These are phyloP conservation scores for Epicauta chinensis DNA, from an alignment of 1,140 invertebrate genomes.

Conservation along the genomic window DNA sequence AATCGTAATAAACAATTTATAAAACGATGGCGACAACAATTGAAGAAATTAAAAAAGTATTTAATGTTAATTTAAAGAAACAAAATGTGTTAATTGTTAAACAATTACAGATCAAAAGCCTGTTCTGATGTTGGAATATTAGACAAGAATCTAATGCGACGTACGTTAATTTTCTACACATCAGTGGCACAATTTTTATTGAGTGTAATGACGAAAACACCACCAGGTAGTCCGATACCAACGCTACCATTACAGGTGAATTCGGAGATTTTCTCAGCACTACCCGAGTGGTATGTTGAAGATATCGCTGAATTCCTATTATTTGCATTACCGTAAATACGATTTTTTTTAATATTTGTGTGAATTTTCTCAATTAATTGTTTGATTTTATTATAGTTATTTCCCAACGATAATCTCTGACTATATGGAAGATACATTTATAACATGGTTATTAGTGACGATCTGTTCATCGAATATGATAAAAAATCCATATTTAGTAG, in stretches of 20 bases:
- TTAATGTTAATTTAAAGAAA: neutral
- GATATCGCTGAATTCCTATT: constrained; percentile 93
- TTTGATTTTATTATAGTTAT: constrained; percentile 56
- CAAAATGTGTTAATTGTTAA: neutral
- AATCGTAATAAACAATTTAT: constrained; percentile 80
- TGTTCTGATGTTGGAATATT: constrained; percentile 84
- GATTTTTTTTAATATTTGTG: neutral
- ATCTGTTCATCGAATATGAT: constrained; percentile 87
- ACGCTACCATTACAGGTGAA: constrained; percentile 53
- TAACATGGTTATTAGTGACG: constrained; percentile 82
- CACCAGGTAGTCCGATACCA: constrained; percentile 34
- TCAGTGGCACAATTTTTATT: constrained; percentile 74
- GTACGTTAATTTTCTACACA: constrained; percentile 81
- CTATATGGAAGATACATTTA: constrained; percentile 73
- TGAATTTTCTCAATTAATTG: neutral
- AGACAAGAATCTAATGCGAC: constrained; percentile 70
- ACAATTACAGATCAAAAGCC: constrained; percentile 61
- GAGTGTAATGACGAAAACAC: constrained; percentile 51
- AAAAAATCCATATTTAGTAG: constrained; percentile 92
- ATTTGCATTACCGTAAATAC: constrained; percentile 85
- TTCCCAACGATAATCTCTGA: constrained; percentile 67
- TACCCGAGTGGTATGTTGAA: constrained; percentile 95
- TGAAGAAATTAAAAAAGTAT: constrained; percentile 58
- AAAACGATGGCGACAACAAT: constrained; percentile 79
- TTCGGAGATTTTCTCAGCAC: constrained; percentile 72